Conservation (phyloP, 2,888 invertebrate species). For the Ophioninae sp. region DNA sequence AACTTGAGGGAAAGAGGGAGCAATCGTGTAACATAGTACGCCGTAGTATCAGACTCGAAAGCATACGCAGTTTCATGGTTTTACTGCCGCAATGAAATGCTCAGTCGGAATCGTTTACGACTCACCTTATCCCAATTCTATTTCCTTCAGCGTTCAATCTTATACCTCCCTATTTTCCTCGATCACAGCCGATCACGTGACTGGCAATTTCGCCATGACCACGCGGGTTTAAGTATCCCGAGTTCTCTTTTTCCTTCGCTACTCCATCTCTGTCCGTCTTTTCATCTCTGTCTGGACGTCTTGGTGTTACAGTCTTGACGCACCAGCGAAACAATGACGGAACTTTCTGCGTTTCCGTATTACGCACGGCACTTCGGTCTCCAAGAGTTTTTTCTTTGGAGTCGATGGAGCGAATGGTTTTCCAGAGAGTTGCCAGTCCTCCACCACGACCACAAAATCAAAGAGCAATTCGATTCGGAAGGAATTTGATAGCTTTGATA, state of each 20-base stretch:
- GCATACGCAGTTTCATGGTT: conserved; percentile 57
- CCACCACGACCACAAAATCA: background rate
- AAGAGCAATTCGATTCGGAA: conserved; percentile 31
- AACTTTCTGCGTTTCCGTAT: background rate
- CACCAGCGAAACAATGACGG: conserved; percentile 5
- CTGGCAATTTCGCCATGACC: conserved; percentile 25
- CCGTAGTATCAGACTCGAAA: conserved; percentile 23
- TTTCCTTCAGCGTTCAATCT: conserved; percentile 48
- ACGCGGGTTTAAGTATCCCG: conserved; percentile 1
- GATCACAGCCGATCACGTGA: conserved; percentile 33
- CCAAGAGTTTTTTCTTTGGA: background rate
- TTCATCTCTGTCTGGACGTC: background rate
- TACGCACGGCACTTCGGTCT: conserved; percentile 3
- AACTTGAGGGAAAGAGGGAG: conserved; percentile 1
- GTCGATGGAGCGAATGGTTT: conserved; percentile 6
- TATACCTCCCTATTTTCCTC: conserved; percentile 23
- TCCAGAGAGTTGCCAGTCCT: background rate
- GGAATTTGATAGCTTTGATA: conserved; percentile 14
- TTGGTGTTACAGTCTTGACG: background rate
- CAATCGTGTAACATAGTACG: conserved; percentile 40
- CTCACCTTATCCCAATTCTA: conserved; percentile 61
- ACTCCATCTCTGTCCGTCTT: background rate
- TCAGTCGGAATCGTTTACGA: conserved; percentile 64
- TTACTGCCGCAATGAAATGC: conserved; percentile 65
- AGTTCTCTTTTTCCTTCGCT: conserved; percentile 10